Evolutionary conservation across 2,888 invertebrate genomes (phyloP), one percentile per base, ranked within the genome.

Genomic region (Dynastes tityus): DNA sequence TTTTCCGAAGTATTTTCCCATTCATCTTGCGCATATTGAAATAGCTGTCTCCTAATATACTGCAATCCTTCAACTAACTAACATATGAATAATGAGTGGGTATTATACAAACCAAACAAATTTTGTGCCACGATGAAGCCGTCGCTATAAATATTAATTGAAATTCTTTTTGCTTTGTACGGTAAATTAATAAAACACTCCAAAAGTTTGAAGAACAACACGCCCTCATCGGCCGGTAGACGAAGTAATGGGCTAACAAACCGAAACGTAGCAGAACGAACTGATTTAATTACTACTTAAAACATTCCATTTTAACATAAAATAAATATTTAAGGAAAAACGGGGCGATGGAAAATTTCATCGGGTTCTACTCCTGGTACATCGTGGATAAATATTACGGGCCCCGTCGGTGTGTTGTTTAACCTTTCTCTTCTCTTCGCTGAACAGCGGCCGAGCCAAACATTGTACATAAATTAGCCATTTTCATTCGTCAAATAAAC

Each of bases 311-410:
- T 53, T 53, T 53, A 53, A 53, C 71, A 55, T 53, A 53, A 71
- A 71, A 71, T 71, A 71, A 71, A 71, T 71, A 71, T 71, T 71
- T 71, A 71, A 71, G 22, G 67, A 67, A 67, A 71, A 55, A 40
- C 29, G 67, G 11, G 9, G 16, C n/a, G 51, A 45, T n/a, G n/a
- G 53, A 71, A 37, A 71, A 71, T 71, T 71, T 55, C 32, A 32
- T n/a, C 53, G 53, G 55, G 55, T 2, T 11, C 13, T 61, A 11
- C 27, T 22, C 29, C 1, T 45, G 29, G 27, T 9, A 29, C 9
- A 22, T 11, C 11, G 61, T 29, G 22, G 29, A 61, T 61, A 61
- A 61, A 61, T 61, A 61, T 61, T 29, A 29, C 22, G 61, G 9
- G 5, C 27, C 11, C 11, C 0, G 45, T 45, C 45, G 45, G 45